phyloP scores from a whole-genome alignment of 1,140 invertebrate species.

The Lordiphosa clarofinis region DNA sequence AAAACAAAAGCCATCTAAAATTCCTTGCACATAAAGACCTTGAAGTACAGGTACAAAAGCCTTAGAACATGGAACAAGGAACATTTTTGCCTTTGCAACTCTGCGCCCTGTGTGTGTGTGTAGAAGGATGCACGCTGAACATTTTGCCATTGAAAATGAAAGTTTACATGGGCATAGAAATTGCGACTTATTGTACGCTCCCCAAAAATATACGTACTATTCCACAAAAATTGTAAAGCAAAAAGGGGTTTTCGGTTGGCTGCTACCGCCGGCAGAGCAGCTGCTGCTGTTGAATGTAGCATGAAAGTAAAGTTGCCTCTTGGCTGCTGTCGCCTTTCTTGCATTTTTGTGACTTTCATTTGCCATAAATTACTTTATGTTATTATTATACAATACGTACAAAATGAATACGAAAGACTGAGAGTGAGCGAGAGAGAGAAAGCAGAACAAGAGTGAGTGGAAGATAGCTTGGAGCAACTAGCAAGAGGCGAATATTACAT shows the following conservation, averaged over 20 bases:
- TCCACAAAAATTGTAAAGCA: conserved; percentile 51
- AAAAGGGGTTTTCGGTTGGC: conserved; percentile 14
- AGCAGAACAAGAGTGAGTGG: conserved; percentile 20
- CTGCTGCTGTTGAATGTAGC: conserved; percentile 5
- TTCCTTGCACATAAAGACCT: conserved; percentile 5
- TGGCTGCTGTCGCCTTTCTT: conserved; percentile 7
- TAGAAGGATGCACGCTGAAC: too few relatives aligned
- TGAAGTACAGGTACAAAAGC: conserved; percentile 44
- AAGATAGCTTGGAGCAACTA: conserved; percentile 18
- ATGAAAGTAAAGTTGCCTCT: too few relatives aligned
- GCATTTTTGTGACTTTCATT: conserved; percentile 53
- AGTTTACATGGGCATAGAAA: conserved; percentile 48
- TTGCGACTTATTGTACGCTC: conserved; percentile 34
- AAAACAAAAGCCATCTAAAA: conserved; percentile 2
- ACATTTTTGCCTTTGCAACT: conserved; percentile 1
- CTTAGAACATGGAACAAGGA: conserved; percentile 24
- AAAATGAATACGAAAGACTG: conserved; percentile 6
- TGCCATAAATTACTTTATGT: conserved; percentile 58
- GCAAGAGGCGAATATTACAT: too few relatives aligned
- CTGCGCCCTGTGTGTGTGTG: too few relatives aligned
- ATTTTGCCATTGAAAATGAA: conserved; percentile 38
- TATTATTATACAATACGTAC: conserved; percentile 53
- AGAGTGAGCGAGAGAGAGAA: neutral
- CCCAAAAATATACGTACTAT: too few relatives aligned
- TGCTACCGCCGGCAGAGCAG: conserved; percentile 9